Evolutionary conservation across 2,113 vertebrate species (phyloP), one percentile per base, ranked within the genome.

Genomic region (Asarcornis scutulata): DNA sequence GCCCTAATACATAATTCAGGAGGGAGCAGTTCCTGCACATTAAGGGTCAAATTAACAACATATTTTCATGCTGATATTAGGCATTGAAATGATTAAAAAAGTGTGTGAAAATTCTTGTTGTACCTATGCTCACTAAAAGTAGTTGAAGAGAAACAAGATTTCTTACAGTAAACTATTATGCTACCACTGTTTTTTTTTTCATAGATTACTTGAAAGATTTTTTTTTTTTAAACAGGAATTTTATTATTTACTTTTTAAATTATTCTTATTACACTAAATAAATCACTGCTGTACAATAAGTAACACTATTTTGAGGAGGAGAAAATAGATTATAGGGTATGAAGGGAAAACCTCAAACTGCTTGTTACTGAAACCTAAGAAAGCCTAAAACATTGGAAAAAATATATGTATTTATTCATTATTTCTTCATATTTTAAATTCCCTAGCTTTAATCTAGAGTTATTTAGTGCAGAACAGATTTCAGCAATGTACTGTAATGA

Each of bases 1-100:
- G 1, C 3, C 0, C 3, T 38, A 27, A 0, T 1, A 0, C 71
- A 32, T 40, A 9, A 36, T 25, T 31, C 0, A 50, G 44, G 13
- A 89, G 0, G 3, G 2, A 11, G 4, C 1, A 69, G 11, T 17
- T 36, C 17, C 5, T 40, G 9, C 6, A 82, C 0, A 0, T 17
- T 34, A 48, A 29, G 42, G 11, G 25, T 25, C 13, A 93, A 56
- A 68, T 26, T 23, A 29, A 78, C 21, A 36, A 53, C 3, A 5
- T 32, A 26, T 44, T 75, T 76, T 44, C 16, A 17, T 8, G 62
- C 9, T 40, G 62, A 40, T 23, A 40, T 64, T 64, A 18, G 16
- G 60, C 26, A 9, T 17, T 63, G 17, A 38, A 38, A 27, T 27
- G 4, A 38, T 40, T 8, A 13, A 63, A 63, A 63, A 44, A 44